phyloP scores from a whole-genome alignment of 2,888 invertebrate species.

The Stictocephala bisonia region DNA sequence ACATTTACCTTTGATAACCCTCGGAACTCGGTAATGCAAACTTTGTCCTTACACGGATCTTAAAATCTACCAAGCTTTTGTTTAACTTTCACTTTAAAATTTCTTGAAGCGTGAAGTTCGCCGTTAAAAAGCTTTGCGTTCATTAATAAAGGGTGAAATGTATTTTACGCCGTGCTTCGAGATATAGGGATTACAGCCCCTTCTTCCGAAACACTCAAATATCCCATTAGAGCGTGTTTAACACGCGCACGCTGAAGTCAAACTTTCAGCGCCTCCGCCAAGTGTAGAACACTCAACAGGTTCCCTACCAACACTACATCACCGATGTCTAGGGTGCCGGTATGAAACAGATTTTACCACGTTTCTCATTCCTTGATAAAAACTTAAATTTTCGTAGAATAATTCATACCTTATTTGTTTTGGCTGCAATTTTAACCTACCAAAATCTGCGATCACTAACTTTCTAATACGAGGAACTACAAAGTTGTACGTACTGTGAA shows the following conservation, averaged over 20 bases:
- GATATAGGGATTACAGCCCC: slow-evolving; percentile 17
- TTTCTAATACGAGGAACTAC: too few species aligned
- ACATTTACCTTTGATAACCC: slow-evolving; percentile 12
- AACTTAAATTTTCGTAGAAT: too few species aligned
- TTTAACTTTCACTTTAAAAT: slow-evolving; percentile 37
- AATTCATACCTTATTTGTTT: too few species aligned
- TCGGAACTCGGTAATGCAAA: background rate
- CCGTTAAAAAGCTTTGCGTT: slow-evolving; percentile 12
- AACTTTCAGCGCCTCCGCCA: background rate
- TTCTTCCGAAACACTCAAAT: slow-evolving; percentile 27
- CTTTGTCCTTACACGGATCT: slow-evolving; percentile 9
- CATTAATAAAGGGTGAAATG: slow-evolving; percentile 29
- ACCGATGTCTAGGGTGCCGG: too few species aligned
- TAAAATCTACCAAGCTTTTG: slow-evolving; percentile 18
- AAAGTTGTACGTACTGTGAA: too few species aligned
- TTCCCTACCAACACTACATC: background rate
- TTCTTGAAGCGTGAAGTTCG: slow-evolving; percentile 34
- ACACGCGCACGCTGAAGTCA: slow-evolving; percentile 2
- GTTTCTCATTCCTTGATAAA: too few species aligned
- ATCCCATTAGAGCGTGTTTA: slow-evolving; percentile 24
- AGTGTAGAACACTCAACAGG: slow-evolving; percentile 6
- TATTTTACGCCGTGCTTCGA: slow-evolving; percentile 15
- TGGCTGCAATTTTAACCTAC: too few species aligned
- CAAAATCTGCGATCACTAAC: too few species aligned
- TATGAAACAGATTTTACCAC: too few species aligned